Evolutionary conservation across 2,113 vertebrate species (phyloP).

Genomic region (Mus spicilegus): DNA sequence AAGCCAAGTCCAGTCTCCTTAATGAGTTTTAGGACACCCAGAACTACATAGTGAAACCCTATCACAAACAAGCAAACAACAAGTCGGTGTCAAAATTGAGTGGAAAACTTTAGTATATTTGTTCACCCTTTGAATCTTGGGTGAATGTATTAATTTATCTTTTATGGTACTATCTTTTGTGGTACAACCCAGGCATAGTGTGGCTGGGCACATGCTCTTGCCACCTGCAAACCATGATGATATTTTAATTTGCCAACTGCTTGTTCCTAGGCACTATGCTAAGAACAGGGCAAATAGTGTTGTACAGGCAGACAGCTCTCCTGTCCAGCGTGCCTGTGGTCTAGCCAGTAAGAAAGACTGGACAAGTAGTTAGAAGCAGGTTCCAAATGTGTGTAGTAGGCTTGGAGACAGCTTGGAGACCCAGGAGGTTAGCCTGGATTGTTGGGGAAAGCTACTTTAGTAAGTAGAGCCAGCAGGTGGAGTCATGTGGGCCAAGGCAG

Average conservation of each 20-base stretch:
- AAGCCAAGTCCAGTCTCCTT: background rate
- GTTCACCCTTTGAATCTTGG: background rate
- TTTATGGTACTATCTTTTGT: background rate
- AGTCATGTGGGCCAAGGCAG: background rate
- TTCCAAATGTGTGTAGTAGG: background rate
- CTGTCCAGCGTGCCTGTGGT: background rate
- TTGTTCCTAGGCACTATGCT: background rate
- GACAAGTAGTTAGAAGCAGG: background rate
- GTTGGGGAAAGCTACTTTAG: background rate
- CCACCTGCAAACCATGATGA: background rate
- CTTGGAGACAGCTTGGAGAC: too few species aligned
- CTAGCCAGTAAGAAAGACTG: background rate
- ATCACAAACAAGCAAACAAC: background rate
- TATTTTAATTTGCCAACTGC: background rate
- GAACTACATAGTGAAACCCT: background rate
- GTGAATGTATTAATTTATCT: background rate
- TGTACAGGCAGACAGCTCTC: background rate
- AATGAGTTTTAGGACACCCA: background rate
- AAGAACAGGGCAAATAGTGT: background rate
- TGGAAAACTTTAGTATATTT: conserved; percentile 12
- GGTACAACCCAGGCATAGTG: background rate
- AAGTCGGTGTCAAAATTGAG: background rate
- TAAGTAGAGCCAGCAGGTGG: background rate
- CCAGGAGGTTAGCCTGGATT: background rate
- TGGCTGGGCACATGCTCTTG: background rate